Conservation (phyloP, 1,140 invertebrate species). For the Drosophila jambulina region DNA sequence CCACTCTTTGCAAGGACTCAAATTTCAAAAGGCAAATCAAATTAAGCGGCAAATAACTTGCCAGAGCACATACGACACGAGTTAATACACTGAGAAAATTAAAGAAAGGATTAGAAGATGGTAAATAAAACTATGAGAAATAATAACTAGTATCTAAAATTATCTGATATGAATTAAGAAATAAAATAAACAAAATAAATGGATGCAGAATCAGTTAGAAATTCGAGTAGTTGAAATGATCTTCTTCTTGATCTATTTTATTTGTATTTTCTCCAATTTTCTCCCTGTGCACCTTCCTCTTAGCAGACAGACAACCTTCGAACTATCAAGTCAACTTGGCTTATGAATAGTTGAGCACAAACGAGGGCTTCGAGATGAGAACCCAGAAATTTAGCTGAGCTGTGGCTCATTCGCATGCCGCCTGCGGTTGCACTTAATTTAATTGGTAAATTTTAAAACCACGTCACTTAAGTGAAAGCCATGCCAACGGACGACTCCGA, state of each 20-base stretch:
- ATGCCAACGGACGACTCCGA: slow-evolving; percentile 18
- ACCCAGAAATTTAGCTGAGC: slow-evolving; percentile 20
- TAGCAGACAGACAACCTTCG: slow-evolving; percentile 26
- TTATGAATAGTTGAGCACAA: slow-evolving; percentile 79
- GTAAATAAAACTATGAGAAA: background rate
- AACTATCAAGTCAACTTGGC: slow-evolving; percentile 67
- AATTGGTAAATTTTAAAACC: slow-evolving; percentile 84
- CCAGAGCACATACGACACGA: slow-evolving; percentile 70
- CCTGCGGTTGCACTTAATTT: slow-evolving; percentile 84
- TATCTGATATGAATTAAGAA: background rate
- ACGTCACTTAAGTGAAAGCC: slow-evolving; percentile 70
- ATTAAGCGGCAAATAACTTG: slow-evolving; percentile 81
- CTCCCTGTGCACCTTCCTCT: slow-evolving; percentile 16
- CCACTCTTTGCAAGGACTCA: slow-evolving; percentile 26
- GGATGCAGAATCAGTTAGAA: background rate
- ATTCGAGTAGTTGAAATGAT: background rate
- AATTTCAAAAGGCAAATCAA: slow-evolving; percentile 80
- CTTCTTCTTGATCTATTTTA: no score
- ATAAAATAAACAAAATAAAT: background rate
- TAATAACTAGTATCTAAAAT: background rate
- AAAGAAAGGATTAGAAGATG: no score
- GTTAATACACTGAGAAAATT: slow-evolving; percentile 20
- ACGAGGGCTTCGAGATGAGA: slow-evolving; percentile 13
- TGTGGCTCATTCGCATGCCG: slow-evolving; percentile 75
- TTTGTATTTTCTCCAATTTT: background rate